Conservation (phyloP, 35 echinoderm and acorn worm species). For the Eucidaris tribuloides region DNA sequence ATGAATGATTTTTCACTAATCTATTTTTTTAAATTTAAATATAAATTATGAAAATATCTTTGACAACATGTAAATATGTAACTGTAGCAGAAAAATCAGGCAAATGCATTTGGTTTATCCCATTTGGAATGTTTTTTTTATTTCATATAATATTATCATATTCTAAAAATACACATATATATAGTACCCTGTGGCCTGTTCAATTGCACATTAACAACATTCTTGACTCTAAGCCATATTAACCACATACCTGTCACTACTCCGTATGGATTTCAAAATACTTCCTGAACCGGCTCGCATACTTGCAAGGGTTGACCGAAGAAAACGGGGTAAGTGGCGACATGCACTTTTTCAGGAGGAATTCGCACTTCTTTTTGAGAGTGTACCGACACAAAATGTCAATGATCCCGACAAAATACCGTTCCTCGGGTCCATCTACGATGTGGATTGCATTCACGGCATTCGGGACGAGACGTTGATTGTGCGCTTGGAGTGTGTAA, state of each 20-base stretch:
- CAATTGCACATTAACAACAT: too few relatives aligned
- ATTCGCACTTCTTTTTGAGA: slow-evolving; percentile 45
- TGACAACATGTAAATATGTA: too few relatives aligned
- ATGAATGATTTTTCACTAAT: too few relatives aligned
- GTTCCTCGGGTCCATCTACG: slow-evolving; percentile 38
- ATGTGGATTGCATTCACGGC: slow-evolving; percentile 50
- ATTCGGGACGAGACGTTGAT: slow-evolving; percentile 41
- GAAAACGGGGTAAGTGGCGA: slow-evolving; percentile 59
- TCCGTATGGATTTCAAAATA: slow-evolving; percentile 20
- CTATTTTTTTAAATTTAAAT: too few relatives aligned
- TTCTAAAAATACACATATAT: too few relatives aligned
- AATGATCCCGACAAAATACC: slow-evolving; percentile 71
- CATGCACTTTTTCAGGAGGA: slow-evolving; percentile 25
- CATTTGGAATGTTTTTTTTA: too few relatives aligned
- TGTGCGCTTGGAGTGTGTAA: slow-evolving; percentile 1
- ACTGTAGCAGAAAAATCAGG: too few relatives aligned
- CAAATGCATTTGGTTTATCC: too few relatives aligned
- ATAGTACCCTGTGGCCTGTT: too few relatives aligned
- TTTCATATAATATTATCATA: too few relatives aligned
- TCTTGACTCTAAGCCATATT: too few relatives aligned
- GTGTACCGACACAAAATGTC: slow-evolving; percentile 55
- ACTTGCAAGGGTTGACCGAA: slow-evolving; percentile 30
- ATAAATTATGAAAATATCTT: too few relatives aligned
- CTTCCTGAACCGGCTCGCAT: slow-evolving; percentile 42
- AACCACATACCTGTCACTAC: not conserved